These are phyloP conservation scores for Hypocryptadius cinnamomeus DNA, from an alignment of 2,113 vertebrate genomes.

Conservation along the genomic window DNA sequence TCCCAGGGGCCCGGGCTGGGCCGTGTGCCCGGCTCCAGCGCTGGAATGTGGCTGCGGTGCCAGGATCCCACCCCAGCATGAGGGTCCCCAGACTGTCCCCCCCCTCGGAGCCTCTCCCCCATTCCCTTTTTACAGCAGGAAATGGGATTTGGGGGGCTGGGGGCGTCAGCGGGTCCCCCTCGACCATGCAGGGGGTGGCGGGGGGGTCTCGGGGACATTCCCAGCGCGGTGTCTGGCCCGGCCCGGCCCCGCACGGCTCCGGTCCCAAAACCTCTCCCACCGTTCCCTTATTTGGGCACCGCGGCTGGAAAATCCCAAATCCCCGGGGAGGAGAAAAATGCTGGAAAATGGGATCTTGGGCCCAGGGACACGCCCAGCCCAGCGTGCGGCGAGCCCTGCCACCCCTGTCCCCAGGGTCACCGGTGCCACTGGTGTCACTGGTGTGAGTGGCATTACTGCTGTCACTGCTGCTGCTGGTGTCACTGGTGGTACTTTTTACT, in stretches of 20 bases:
- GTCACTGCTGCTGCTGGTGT: not conserved
- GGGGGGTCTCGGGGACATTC: not conserved
- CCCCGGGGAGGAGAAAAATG: not conserved
- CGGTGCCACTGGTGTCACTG: not conserved
- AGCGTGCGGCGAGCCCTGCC: not conserved
- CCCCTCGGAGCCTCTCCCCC: not conserved
- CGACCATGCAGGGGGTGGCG: too few species aligned
- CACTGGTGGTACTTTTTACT: not conserved
- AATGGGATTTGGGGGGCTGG: not conserved
- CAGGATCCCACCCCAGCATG: not conserved
- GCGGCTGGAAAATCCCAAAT: not conserved
- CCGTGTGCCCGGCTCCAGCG: not conserved
- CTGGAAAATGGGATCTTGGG: not conserved
- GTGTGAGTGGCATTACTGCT: not conserved
- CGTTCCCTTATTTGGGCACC: not conserved
- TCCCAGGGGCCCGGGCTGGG: not conserved
- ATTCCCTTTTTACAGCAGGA: not conserved
- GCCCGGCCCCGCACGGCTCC: not conserved
- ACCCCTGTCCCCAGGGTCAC: not conserved
- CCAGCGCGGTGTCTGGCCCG: not conserved
- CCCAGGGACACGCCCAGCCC: not conserved
- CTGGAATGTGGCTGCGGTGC: not conserved
- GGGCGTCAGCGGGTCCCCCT: accelerated
- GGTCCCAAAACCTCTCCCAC: not conserved
- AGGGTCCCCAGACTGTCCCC: not conserved